Base-by-base conservation (phyloP, 1,140 invertebrate species). In the Bombus confusus region DNA sequence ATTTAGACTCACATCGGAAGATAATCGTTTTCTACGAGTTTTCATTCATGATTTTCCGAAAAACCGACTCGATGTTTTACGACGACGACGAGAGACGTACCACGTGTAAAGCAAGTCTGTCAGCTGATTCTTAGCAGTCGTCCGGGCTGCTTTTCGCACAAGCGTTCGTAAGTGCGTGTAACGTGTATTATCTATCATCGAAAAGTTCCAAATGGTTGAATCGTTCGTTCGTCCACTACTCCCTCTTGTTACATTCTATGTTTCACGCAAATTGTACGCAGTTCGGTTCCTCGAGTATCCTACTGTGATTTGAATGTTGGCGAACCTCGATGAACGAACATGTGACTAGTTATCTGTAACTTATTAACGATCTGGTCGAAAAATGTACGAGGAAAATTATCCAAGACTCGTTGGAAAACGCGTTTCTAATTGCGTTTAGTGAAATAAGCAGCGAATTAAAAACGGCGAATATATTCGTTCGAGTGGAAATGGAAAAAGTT, bases 1-100 rank as follows among this genome's bases (percentile, higher is more conserved):
- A 31, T 22, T 57, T 64, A 71, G n/a, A 52, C 75, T 66, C 8
- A 4, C 57, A 6, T 75, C 41, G 13, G 18, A 52, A 37, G 1
- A 0, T 10, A 31, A 22, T 10, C 18, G 41, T 59, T 81, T 39
- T 22, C n/a, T 31, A 1, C 12, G 25, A 4, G 2, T 86, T 78
- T 89, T 89, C 84, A 89, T 88, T 89, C 76, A 89, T 80, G 47
- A 41, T 86, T n/a, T 28, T 3, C 43, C 6, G 12, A 22, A 68
- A 66, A 74, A 18, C 5, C 39, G 37, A 12, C 9, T 13, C 3
- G 25, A 22, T 47, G 47, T 68, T 73, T 59, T 43, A 28, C 0
- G 0, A 12, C 1, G 12, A 31, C 15, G 13, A 82, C 34, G 13
- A 18, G 15, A 25, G 9, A 28, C 52, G 37, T 43, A 28, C 41